Evolutionary conservation across 2,888 invertebrate species (phyloP), one percentile per base, ranked within the genome.

Genomic region (Aphidius colemani): DNA sequence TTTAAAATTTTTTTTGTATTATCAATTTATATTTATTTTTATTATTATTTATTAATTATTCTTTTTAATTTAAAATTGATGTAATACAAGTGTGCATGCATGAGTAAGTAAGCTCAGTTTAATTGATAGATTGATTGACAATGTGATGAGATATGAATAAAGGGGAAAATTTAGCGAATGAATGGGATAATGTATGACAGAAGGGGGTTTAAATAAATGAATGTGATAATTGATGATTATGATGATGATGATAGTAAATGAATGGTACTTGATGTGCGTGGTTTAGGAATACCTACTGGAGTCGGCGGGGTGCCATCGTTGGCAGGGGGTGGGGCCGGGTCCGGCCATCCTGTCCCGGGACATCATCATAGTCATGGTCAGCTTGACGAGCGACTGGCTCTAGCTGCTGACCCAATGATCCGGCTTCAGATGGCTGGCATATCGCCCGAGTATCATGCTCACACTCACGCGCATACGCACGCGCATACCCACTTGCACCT

Each of bases 361-460:
- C 86, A 86, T 71, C 88, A 87, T 75, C 87, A 85, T 71, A 87
- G 86, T 66, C 90, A 85, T 71, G 87, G 86, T 66, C 90, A 90
- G 81, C 83, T 90, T 65, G 90, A 90, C 74, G 94, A 94, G 83
- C 85, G 94, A 72, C 84, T 93, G 71, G 93, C 93, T 67, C 85
- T 93, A 75, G 93, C 95, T 67, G 92, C 93, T 71, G 95, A 96
- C 85, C 95, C 95, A 69, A 93, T 96, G 92, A 92, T 89, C 71
- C 91, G 95, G 74, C 85, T 96, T 81, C 95, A 95, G 87, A 94
- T 96, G 94, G 94, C 94, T 74, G 94, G 94, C 81, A 90, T 92
- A 76, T 90, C 88, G 75, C 91, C 91, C 58, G 94, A 94, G 85
- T 94, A 93, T 85, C 95, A 95, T 85, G 93, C 94, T 78, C 95